These are phyloP conservation scores for Cephalopholis sonnerati DNA, from an alignment of 2,113 vertebrate species.

Conservation along the genomic window DNA sequence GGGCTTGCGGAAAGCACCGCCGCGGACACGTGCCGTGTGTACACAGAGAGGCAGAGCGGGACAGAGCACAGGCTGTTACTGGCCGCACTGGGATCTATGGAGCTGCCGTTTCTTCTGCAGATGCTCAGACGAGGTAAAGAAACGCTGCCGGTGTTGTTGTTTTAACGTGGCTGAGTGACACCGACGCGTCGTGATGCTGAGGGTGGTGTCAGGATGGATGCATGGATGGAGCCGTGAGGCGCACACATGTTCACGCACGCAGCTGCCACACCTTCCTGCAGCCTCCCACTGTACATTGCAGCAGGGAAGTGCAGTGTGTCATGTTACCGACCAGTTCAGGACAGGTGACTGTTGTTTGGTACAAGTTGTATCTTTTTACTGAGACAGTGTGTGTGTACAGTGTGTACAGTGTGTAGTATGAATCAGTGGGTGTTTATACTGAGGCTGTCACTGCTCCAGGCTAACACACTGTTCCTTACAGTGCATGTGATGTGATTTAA, in stretches of 20 bases:
- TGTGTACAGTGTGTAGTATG: no score
- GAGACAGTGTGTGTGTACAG: background rate
- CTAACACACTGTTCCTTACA: background rate
- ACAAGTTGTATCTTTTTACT: background rate
- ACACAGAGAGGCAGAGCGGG: slow-evolving; percentile 17
- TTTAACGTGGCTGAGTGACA: background rate
- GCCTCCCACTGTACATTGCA: slow-evolving; percentile 20
- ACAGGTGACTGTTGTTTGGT: slow-evolving; percentile 1
- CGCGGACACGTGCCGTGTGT: slow-evolving; percentile 77
- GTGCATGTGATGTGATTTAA: no score
- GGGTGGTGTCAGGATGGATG: no score
- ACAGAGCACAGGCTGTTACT: background rate
- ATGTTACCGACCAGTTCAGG: background rate
- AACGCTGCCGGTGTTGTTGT: background rate
- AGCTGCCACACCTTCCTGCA: slow-evolving; percentile 51
- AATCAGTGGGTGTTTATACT: background rate
- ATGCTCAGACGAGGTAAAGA: no score
- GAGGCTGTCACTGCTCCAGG: background rate
- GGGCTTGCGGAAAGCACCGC: slow-evolving; percentile 63
- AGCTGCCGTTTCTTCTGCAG: background rate
- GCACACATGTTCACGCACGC: slow-evolving; percentile 51
- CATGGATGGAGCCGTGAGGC: background rate
- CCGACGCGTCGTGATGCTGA: background rate
- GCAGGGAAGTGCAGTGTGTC: slow-evolving; percentile 17
- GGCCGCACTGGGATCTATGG: background rate